phyloP scores from a whole-genome alignment of 2,797 vertebrate species.

The Ciconia nigra region DNA sequence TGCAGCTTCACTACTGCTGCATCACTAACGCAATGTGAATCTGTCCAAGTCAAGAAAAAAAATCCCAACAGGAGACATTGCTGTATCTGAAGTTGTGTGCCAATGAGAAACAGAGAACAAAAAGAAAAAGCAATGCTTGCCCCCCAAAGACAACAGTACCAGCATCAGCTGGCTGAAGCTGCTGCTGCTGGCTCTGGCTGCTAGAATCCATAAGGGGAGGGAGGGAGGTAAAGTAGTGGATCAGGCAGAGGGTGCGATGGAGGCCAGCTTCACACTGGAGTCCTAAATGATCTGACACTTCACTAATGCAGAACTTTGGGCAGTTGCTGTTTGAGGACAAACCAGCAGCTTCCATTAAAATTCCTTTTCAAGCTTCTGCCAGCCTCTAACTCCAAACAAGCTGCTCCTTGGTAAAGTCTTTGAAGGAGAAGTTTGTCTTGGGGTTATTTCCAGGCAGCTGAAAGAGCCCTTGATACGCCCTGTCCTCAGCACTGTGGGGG shows the following conservation, averaged over 20 bases:
- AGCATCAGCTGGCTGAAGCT: neutral
- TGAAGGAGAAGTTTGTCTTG: neutral
- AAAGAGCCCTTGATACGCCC: neutral
- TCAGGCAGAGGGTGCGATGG: rapidly evolving
- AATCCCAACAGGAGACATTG: neutral
- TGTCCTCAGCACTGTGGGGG: neutral
- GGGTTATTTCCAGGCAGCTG: neutral
- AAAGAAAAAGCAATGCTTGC: neutral
- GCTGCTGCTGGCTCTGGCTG: neutral
- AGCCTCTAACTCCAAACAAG: neutral
- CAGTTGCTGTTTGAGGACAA: neutral
- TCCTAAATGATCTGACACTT: neutral
- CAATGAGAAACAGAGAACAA: neutral
- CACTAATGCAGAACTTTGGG: neutral
- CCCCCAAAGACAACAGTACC: neutral
- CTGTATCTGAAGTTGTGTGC: neutral
- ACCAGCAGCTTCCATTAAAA: neutral
- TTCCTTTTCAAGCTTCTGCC: neutral
- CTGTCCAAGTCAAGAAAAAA: neutral
- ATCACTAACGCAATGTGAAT: neutral
- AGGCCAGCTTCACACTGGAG: neutral
- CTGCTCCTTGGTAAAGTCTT: neutral
- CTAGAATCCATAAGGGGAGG: neutral
- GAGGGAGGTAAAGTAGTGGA: neutral
- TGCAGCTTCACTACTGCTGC: neutral